Evolutionary conservation across 2,797 vertebrate species (phyloP).

Genomic region (Lepidocolaptes lacrymiger): DNA sequence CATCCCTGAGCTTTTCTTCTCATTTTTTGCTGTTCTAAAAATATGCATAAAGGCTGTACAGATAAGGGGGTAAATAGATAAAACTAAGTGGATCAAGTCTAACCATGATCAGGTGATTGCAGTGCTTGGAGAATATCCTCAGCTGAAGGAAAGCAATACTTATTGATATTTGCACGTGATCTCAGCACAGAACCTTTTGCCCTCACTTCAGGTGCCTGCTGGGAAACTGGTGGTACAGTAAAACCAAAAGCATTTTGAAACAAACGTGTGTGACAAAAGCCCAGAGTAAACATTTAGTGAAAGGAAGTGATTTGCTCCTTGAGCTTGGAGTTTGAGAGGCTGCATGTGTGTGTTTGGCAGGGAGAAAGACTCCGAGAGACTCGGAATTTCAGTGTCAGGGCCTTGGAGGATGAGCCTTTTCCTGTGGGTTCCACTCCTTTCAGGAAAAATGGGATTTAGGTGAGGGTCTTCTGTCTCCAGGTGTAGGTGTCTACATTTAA

Average conservation of each 20-base stretch:
- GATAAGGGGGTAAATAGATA: background rate
- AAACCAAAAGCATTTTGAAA: background rate
- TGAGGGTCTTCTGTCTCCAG: background rate
- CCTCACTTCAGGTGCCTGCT: background rate
- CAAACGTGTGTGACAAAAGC: background rate
- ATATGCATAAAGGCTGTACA: background rate
- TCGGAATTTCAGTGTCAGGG: fast-evolving
- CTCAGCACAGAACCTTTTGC: background rate
- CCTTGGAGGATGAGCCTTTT: background rate
- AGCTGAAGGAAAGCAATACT: background rate
- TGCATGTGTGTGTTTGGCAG: background rate
- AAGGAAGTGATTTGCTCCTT: background rate
- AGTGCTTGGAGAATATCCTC: background rate
- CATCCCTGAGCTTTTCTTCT: background rate
- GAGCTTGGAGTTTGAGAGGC: background rate
- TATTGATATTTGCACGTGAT: background rate
- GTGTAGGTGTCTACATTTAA: background rate
- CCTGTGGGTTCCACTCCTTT: background rate
- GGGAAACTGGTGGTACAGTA: background rate
- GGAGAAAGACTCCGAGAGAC: no score
- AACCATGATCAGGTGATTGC: background rate
- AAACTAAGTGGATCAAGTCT: background rate
- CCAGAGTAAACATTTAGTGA: background rate
- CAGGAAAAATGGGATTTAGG: background rate
- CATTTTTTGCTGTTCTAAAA: constrained; percentile 4